phyloP scores from a whole-genome alignment of 2,113 vertebrate genomes.

The Actinemys pallida region DNA sequence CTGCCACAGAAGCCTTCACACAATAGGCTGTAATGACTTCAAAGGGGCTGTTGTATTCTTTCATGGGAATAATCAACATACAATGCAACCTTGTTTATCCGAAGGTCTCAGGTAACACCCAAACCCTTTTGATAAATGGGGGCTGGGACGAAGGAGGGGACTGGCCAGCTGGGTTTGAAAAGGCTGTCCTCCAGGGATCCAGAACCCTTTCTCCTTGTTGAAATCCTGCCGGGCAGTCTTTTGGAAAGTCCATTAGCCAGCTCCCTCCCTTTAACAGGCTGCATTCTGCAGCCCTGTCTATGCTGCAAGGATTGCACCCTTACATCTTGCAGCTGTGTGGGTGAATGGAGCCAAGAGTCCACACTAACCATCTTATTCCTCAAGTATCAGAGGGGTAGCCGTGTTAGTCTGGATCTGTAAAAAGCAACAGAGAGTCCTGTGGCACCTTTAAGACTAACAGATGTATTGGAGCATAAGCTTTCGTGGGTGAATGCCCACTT shows the following conservation, averaged over 20 bases:
- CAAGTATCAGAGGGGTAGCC: too few species aligned
- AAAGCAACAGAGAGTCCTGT: too few species aligned
- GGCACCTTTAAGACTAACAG: too few species aligned
- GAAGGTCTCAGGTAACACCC: slow-evolving; percentile 62
- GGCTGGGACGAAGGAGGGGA: slow-evolving; percentile 22
- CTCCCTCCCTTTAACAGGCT: not conserved
- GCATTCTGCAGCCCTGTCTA: not conserved
- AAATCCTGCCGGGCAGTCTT: not conserved
- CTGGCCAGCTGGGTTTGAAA: not conserved
- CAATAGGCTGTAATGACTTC: slow-evolving; percentile 45
- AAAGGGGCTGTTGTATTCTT: slow-evolving; percentile 55
- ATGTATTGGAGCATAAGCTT: too few species aligned
- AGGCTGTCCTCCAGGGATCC: slow-evolving; percentile 2
- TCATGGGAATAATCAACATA: slow-evolving; percentile 48
- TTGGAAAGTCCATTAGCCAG: not conserved
- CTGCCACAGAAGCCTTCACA: not conserved
- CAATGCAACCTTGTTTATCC: slow-evolving; percentile 57
- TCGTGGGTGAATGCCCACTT: too few species aligned
- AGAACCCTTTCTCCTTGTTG: not conserved
- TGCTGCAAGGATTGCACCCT: not conserved
- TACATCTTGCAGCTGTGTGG: not conserved
- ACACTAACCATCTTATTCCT: fast-evolving
- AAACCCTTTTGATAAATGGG: slow-evolving; percentile 41
- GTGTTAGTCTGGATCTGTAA: too few species aligned
- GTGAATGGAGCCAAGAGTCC: fast-evolving